phyloP scores from a whole-genome alignment of 2,797 vertebrate species.

The Pteronotus mesoamericanus region DNA sequence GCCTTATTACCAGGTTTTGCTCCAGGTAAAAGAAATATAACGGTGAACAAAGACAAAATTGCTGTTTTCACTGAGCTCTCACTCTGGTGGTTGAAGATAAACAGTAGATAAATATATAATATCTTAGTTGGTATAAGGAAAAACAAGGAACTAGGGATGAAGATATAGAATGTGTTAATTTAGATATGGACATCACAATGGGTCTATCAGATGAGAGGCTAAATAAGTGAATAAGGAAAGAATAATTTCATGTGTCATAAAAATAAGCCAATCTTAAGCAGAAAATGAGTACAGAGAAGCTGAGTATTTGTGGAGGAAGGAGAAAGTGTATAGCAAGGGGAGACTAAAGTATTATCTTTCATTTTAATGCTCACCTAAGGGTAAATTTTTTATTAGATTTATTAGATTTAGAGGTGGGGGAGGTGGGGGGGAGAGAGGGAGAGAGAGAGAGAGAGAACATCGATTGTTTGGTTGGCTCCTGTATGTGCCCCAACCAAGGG shows the following conservation, averaged over 20 bases:
- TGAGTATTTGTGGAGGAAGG: background rate
- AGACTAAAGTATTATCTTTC: background rate
- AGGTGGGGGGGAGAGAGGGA: too few species aligned
- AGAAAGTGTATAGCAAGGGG: background rate
- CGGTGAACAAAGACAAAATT: background rate
- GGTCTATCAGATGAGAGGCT: background rate
- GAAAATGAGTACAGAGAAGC: background rate
- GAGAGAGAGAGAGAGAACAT: too few species aligned
- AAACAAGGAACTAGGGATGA: background rate
- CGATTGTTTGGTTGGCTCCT: too few species aligned
- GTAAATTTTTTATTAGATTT: too few species aligned
- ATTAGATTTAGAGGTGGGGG: too few species aligned
- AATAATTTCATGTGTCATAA: constrained; percentile 12
- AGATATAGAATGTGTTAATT: background rate
- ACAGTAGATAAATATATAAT: background rate
- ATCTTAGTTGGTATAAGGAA: background rate
- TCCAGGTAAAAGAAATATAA: background rate
- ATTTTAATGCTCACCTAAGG: too few species aligned
- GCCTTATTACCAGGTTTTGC: background rate
- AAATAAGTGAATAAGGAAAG: background rate
- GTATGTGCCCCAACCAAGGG: too few species aligned
- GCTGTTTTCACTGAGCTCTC: background rate
- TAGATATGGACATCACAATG: background rate
- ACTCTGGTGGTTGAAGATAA: background rate
- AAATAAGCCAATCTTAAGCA: background rate